These are phyloP conservation scores for Mobula hypostoma DNA, from an alignment of 2,113 vertebrate genomes.

Conservation along the genomic window DNA sequence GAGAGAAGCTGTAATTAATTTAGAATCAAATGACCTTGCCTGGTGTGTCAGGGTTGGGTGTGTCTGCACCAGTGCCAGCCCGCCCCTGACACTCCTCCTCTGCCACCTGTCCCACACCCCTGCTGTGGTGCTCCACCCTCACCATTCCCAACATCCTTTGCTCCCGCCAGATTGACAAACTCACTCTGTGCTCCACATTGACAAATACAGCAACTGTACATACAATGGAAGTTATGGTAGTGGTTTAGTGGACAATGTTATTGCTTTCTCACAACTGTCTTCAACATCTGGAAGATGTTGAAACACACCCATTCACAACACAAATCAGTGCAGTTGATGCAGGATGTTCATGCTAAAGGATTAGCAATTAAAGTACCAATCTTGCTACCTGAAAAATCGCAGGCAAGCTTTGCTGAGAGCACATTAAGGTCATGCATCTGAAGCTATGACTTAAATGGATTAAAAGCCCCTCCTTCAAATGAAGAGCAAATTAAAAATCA, in stretches of 20 bases:
- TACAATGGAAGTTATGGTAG: background rate
- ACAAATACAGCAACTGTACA: too few relatives aligned
- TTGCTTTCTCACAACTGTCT: background rate
- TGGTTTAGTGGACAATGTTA: background rate
- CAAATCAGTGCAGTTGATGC: background rate
- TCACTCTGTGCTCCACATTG: too few relatives aligned
- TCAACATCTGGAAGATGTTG: background rate
- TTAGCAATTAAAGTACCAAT: background rate
- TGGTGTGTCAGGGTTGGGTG: too few relatives aligned
- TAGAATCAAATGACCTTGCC: too few relatives aligned
- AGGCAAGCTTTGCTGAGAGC: background rate
- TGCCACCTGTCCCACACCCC: too few relatives aligned
- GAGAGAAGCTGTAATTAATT: too few relatives aligned
- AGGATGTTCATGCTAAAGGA: background rate
- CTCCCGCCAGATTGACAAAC: too few relatives aligned
- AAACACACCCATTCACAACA: background rate
- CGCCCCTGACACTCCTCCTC: too few relatives aligned
- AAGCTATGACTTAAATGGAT: background rate
- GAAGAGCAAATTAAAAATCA: background rate
- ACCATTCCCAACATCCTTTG: too few relatives aligned
- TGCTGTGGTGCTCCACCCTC: too few relatives aligned
- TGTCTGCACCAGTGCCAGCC: too few relatives aligned
- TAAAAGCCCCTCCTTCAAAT: background rate
- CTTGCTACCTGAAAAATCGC: background rate
- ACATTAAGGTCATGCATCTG: background rate